These are phyloP conservation scores for Channa striata DNA, from an alignment of 2,797 vertebrate species.

Conservation along the genomic window DNA sequence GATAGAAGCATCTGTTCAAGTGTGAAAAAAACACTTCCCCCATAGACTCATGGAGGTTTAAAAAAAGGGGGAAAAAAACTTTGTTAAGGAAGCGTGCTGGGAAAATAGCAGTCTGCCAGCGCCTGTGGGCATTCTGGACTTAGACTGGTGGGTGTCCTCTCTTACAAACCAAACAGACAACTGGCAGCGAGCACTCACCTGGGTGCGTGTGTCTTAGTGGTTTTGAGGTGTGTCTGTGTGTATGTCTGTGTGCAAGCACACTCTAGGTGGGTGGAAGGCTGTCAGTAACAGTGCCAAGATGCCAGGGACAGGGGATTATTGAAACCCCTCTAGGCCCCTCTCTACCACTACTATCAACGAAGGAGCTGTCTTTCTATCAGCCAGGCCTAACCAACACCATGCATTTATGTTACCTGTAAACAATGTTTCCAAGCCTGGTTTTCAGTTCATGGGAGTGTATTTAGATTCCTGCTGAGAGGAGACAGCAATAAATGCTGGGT, in stretches of 20 bases:
- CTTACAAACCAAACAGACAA: constrained; percentile 61
- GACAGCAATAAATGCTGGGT: constrained; percentile 54
- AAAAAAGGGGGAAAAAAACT: constrained; percentile 68
- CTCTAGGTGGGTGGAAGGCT: constrained; percentile 75
- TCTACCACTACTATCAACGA: constrained; percentile 70
- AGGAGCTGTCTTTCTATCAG: constrained; percentile 76
- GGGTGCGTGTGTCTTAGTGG: constrained; percentile 27
- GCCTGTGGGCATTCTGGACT: constrained; percentile 75
- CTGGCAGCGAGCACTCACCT: constrained; percentile 66
- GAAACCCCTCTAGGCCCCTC: constrained; percentile 66
- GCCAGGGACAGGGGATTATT: constrained; percentile 78
- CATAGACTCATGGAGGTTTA: constrained; percentile 60
- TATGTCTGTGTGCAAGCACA: constrained; percentile 34
- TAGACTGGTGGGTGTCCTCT: constrained; percentile 77
- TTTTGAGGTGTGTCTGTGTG: constrained; percentile 13
- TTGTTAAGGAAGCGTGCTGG: constrained; percentile 86
- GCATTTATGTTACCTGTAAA: constrained; percentile 80
- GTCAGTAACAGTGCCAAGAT: constrained; percentile 81
- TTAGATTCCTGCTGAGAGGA: constrained; percentile 64
- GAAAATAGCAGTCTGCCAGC: constrained; percentile 84
- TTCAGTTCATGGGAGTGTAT: constrained; percentile 65
- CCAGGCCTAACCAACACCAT: constrained; percentile 68
- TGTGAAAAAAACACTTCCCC: constrained; percentile 74
- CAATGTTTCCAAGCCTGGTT: constrained; percentile 65
- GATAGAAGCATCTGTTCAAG: constrained; percentile 80